Evolutionary conservation across 2,888 invertebrate genomes (phyloP), one percentile per base, ranked within the genome.

Genomic region (Ophion ellenae): DNA sequence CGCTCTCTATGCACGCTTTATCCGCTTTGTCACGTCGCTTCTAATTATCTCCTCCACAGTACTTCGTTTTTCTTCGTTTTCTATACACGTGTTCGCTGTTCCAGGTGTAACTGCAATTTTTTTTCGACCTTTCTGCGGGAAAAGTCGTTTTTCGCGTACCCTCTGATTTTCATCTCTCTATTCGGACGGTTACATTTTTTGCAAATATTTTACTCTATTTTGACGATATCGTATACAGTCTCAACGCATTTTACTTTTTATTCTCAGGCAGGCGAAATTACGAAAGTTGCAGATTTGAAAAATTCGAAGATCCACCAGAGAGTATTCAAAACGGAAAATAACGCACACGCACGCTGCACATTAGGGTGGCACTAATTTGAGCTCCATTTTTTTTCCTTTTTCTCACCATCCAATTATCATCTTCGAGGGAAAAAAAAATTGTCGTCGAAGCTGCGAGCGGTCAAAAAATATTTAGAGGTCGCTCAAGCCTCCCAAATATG

Each of bases 1-100:
- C 83, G 86, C 84, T 80, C 84, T 84, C 87, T 87, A 80, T 24
- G 87, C 88, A 69, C 73, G 87, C 89, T 88, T 88, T 71, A 63
- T 28, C 70, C 61, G 69, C 83, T 69, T 67, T 57, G 63, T 80
- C 69, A 77, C 45, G 59, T 57, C n/a, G 28, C 24, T 70, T 47
- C 7, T 24, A 28, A 70, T 53, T 3, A 45, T 69, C 69, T 71
- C 66, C 61, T 82, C 53, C 61, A 45, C 28, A 10, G 14, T 70
- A 40, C 32, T 47, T 76, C 69, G 69, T 75, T 24, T 81, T 83
- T 81, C 81, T 40, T 24, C 10, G 28, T 59, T 81, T 47, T 67
- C 4, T 64, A 17, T 83, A 11, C 36, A 40, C 75, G n/a, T 14
- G 20, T 61, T 20, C 36, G 5, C 11, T 4, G 32, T 28, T 79